These are phyloP conservation scores for Colistium nudipinnis DNA, from an alignment of 2,113 vertebrate species.

Conservation along the genomic window DNA sequence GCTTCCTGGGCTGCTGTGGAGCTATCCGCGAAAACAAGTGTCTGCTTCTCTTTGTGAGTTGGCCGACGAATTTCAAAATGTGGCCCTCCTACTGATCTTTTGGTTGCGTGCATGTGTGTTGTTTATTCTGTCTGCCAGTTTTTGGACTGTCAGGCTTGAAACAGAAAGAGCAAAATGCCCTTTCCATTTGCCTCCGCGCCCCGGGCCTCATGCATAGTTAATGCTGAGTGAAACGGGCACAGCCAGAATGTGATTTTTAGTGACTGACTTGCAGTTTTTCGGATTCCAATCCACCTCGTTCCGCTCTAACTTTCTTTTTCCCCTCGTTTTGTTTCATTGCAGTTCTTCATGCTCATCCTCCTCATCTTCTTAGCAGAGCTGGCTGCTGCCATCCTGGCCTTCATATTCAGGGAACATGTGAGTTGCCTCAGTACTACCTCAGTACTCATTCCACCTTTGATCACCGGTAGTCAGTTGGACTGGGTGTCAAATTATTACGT, in stretches of 20 bases:
- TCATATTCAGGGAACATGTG: slow-evolving; percentile 94
- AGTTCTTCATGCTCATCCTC: slow-evolving; percentile 98
- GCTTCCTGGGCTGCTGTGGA: slow-evolving; percentile 96
- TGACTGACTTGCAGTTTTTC: slow-evolving; percentile 42
- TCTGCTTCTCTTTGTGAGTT: slow-evolving; percentile 95
- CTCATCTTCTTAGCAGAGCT: slow-evolving; percentile 95
- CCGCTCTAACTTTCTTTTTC: slow-evolving; percentile 12
- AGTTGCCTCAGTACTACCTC: slow-evolving; percentile 62
- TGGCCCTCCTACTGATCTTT: slow-evolving; percentile 25
- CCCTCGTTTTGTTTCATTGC: slow-evolving; percentile 49
- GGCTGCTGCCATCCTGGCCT: slow-evolving; percentile 92
- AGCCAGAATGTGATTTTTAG: slow-evolving; percentile 47
- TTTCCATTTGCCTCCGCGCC: slow-evolving; percentile 30
- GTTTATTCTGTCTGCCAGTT: slow-evolving; percentile 41
- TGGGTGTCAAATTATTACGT: background rate
- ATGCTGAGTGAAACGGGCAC: slow-evolving; percentile 53
- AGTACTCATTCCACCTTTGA: slow-evolving; percentile 4
- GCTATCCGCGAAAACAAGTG: slow-evolving; percentile 96
- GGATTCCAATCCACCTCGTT: slow-evolving; percentile 21
- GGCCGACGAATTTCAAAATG: slow-evolving; percentile 30
- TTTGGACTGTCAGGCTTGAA: slow-evolving; percentile 38
- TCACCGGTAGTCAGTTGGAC: slow-evolving; percentile 2
- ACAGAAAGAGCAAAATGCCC: slow-evolving; percentile 40
- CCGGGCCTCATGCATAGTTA: slow-evolving; percentile 60
- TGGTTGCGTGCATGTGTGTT: slow-evolving; percentile 37